Percentiles rank a stretch among this genome's conserved stretches.
Evolutionary conservation across 2,113 vertebrate species (phyloP).

Genomic region (Hiodon alosoides): DNA sequence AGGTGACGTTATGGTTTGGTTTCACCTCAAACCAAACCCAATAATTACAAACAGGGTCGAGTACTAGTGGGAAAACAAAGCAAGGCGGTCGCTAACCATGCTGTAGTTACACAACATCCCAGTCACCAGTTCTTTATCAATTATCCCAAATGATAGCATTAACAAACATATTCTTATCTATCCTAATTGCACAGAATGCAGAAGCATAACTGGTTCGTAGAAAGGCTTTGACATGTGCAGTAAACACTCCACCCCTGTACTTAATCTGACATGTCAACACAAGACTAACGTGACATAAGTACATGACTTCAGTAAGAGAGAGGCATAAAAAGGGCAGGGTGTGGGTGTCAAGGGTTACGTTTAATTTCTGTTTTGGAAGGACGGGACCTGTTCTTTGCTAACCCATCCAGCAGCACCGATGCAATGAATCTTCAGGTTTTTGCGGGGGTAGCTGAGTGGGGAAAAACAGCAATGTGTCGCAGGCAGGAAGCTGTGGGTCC

Average conservation of each 20-base stretch:
- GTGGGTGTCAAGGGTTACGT: neutral
- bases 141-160: too few species aligned
- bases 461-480: too few species aligned
- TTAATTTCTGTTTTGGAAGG: neutral
- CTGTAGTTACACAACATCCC: neutral
- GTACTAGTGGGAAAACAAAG: too few species aligned
- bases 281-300: neutral
- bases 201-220: neutral
- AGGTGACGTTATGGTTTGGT: neutral
- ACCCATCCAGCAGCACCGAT: neutral
- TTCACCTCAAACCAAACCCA: neutral
- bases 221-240: neutral
- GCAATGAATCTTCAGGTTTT: neutral
- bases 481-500: too few species aligned
- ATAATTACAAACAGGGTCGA: too few species aligned
- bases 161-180: too few species aligned
- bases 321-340: neutral
- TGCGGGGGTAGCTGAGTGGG: too few species aligned
- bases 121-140: neutral
- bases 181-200: too few species aligned
- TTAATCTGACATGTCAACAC: conserved; percentile 2
- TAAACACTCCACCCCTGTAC: neutral
- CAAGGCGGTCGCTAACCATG: too few species aligned
- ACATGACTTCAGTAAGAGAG: neutral
- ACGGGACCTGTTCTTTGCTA: neutral